Percentiles rank a stretch among this genome's conserved stretches.
These are phyloP conservation scores for Odontamblyopus lacepedii DNA, from an alignment of 2,797 vertebrate species.

Conservation along the genomic window DNA sequence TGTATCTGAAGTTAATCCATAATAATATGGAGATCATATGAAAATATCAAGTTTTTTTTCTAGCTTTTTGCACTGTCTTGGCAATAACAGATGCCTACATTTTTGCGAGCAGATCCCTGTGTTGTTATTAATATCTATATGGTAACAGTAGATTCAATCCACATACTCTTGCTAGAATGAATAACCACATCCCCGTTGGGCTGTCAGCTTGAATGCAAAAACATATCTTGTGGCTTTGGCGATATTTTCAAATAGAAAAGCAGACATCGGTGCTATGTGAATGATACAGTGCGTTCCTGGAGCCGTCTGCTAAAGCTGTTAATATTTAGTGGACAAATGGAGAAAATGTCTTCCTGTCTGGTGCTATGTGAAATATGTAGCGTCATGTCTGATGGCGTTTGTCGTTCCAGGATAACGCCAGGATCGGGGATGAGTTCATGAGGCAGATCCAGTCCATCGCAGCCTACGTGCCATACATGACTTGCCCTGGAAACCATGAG, in stretches of 20 bases:
- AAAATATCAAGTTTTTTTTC: background rate
- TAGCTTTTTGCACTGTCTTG: too few relatives aligned
- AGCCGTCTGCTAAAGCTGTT: constrained; percentile 52
- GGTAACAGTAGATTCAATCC: constrained; percentile 45
- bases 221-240: constrained; percentile 45
- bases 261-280: constrained; percentile 32
- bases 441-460: constrained; percentile 87
- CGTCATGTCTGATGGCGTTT: constrained; percentile 28
- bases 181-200: constrained; percentile 48
- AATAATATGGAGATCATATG: background rate
- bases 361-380: constrained; percentile 14
- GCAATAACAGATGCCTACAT: too few relatives aligned
- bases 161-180: constrained; percentile 51
- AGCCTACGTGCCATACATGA: constrained; percentile 89
- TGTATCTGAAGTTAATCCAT: background rate
- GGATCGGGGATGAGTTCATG: constrained; percentile 90
- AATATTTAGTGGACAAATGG: constrained; percentile 24
- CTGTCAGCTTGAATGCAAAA: constrained; percentile 53
- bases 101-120: too few relatives aligned
- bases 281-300: constrained; percentile 37
- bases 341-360: constrained; percentile 16
- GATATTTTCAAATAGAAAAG: constrained; percentile 66
- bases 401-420: constrained; percentile 80
- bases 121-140: constrained; percentile 38
- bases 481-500: constrained; percentile 90